Base-by-base conservation (phyloP, 2,888 invertebrate genomes). In the Microctonus hyperodae region DNA sequence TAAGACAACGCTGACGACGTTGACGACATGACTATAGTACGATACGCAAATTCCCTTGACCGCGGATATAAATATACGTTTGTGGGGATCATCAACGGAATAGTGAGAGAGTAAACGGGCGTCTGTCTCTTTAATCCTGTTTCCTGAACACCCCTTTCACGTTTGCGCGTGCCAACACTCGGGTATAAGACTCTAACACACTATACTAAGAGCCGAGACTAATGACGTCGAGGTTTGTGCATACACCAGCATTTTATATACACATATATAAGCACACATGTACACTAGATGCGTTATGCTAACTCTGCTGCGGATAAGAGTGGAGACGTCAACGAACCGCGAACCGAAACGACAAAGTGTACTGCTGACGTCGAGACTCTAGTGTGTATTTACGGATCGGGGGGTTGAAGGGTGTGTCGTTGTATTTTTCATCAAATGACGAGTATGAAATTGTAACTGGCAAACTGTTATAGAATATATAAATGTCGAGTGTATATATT, bases 121-220 rank as follows among this genome's bases (percentile, higher is more conserved):
- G 79, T 80, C 79, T 80, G 80, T 79, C 79, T 75, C 77, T 77
- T 79, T 78, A 78, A 77, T 80, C 73, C 76, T 74, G 72, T 59
- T 64, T 61, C 51, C 62, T 63, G 56, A 65, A 65, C 57, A 56
- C 57, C 58, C 55, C 48, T 64, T 66, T 59, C 53, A 58, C 64
- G 51, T 66, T 58, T 33, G 51, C 65, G 60, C 60, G 53, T 57
- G 68, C 68, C 65, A 64, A 44, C 56, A 44, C 48, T 31, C 25
- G 55, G 31, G n/a, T n/a, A 66, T 48, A 59, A 44, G 44, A 40
- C 44, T 59, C 48, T 48, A 5, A 28, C 28, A 57, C 37, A 48
- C 51, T 37, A 33, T 48, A 22, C 28, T 61, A 61, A 56, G 44
- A 66, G 44, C 48, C 67, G 62, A 57, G 62, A 67, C 67, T 67